Base-by-base conservation (phyloP, 2,888 invertebrate genomes). In the Apodemia zela region DNA sequence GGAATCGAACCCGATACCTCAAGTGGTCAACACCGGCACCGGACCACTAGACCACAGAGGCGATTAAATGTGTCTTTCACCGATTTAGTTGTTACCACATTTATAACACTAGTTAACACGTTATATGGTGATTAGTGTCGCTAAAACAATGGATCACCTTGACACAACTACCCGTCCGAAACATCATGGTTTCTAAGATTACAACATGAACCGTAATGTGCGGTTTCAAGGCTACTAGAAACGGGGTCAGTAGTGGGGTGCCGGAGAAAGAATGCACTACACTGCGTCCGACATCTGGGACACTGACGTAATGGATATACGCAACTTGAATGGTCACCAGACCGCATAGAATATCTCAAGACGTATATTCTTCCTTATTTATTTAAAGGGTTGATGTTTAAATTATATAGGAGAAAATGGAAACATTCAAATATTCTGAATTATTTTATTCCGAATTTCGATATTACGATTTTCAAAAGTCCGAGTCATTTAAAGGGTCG, bases 141-240 rank as follows among this genome's bases (percentile, higher is more conserved):
- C 25, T 57, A 60, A 63, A 63, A 67, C 67, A 69, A 70, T 66
- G 49, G 35, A 17, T 67, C 64, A 75, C 87, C 86, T 86, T 86
- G 84, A 84, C 82, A 78, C 68, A 66, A 61, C 68, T 65, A 74
- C 66, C 72, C 75, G 77, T 77, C 75, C 72, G 68, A 68, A 68
- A 68, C 70, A 38, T 38, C 38, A 68, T 65, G 69, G 71, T 81
- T 80, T 81, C 79, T 74, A 79, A 77, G 72, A 75, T 84, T 84
- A 75, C 79, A 75, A 79, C 79, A 83, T 67, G 62, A 65, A 78
- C 73, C 74, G 73, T 71, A 79, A 80, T 77, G 70, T 69, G 68
- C 18, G 63, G 68, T 76, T 80, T 85, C 85, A 88, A 87, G 83
- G 87, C 75, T 85, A 77, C 66, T 69, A 70, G 65, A 67, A 81